phyloP scores from a whole-genome alignment of 2,797 vertebrate species.

The Coregonus sp. region DNA sequence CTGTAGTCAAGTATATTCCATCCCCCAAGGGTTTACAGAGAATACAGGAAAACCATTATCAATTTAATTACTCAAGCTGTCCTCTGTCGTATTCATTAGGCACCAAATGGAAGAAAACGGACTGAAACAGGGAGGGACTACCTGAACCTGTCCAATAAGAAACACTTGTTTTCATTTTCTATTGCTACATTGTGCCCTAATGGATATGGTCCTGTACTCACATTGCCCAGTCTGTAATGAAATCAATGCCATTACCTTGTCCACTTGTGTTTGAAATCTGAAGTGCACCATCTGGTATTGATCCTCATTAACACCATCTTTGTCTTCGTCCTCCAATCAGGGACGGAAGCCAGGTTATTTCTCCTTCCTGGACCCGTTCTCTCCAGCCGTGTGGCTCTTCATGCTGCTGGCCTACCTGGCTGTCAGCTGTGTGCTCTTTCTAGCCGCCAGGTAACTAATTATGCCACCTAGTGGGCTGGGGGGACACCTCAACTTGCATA shows the following conservation, averaged over 20 bases:
- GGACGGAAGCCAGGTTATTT: conserved; percentile 91
- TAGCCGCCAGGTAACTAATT: conserved; percentile 85
- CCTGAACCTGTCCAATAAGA: too few relatives aligned
- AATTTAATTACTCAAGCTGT: background rate
- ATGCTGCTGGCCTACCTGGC: conserved; percentile 92
- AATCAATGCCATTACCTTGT: conserved; percentile 18
- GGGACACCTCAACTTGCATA: background rate
- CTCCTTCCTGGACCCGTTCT: conserved; percentile 94
- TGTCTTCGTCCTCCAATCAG: conserved; percentile 52
- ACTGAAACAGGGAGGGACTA: too few relatives aligned
- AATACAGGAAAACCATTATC: background rate
- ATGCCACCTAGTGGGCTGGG: background rate
- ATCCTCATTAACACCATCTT: background rate
- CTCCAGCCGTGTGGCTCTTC: conserved; percentile 93
- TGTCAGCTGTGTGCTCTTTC: conserved; percentile 91
- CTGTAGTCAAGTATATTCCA: too few relatives aligned
- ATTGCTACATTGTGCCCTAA: background rate
- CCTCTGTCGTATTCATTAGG: background rate
- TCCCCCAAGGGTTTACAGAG: too few relatives aligned
- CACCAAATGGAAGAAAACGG: background rate
- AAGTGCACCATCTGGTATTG: conserved; percentile 18
- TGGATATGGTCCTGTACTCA: background rate
- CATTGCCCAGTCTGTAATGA: background rate
- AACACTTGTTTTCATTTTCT: too few relatives aligned
- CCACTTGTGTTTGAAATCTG: conserved; percentile 28